Evolutionary conservation across 1,140 invertebrate genomes (phyloP), one percentile per base, ranked within the genome.

Genomic region (Drosophila burlai): DNA sequence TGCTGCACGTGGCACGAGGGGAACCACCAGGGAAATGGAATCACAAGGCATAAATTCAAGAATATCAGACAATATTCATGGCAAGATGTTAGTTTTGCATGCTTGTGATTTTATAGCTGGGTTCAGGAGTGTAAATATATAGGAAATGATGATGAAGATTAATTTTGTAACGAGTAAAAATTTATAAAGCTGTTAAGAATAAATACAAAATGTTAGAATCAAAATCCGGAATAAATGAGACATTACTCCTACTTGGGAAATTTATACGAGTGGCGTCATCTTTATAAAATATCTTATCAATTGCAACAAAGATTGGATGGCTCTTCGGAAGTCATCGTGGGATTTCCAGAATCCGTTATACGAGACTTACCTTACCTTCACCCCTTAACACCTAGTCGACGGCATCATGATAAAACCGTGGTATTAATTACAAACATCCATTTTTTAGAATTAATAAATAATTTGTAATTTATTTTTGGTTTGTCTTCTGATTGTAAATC

Each of bases 11-110:
- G 6, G 24, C 29, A 13, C 2, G 18, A 6, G n/a, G 18, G 43
- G 1, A 62, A 9, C 6, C 59, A 24, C 42, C 45, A 29, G 31
- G 26, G 34, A 38, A 29, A 24, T 58, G 26, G 13, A 18, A 26
- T 29, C 54, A 26, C 15, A 40, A 57, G 47, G 47, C 49, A 40
- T 58, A 38, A 29, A 36, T 57, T 63, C 9, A 7, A 40, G 34
- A 40, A 29, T 29, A 40, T 57, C 9, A 55, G 34, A 34, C 47
- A 18, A 55, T 62, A n/a, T 13, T 24, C 24, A 18, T 7, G 16
- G 49, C 4, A 10, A 16, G 15, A 13, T 24, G 9, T 40, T 26
- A 38, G 21, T 40, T 9, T 29, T 36, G 4, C 4, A 16, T 9
- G 15, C 18, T 15, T 6, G 18, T 11, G 52, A 46, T 46, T 46